phyloP scores from a whole-genome alignment of 2,113 vertebrate species.

The Cyanoramphus novaezelandiae region DNA sequence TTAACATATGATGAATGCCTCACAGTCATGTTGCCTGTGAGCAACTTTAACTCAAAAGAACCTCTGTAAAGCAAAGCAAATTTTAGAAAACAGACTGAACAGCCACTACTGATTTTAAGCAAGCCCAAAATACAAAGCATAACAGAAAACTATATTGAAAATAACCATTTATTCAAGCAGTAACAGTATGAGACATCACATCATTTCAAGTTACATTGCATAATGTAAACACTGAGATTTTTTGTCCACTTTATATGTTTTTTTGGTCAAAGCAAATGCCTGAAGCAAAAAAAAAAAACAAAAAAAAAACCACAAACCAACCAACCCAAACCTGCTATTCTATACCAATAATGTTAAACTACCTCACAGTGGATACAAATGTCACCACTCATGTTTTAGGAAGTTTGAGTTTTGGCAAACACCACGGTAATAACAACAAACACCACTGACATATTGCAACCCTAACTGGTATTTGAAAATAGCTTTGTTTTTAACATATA shows the following conservation, averaged over 20 bases:
- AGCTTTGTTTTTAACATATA: not conserved
- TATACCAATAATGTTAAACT: rapidly evolving
- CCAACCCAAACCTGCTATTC: not conserved
- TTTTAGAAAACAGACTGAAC: not conserved
- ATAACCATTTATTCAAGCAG: not conserved
- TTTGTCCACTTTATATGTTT: not conserved
- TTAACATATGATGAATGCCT: not conserved
- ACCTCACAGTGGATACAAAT: rapidly evolving
- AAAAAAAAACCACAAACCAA: no score
- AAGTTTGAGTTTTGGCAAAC: not conserved
- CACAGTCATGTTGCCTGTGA: not conserved
- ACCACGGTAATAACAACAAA: rapidly evolving
- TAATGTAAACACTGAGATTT: not conserved
- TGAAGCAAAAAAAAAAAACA: not conserved
- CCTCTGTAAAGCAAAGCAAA: rapidly evolving
- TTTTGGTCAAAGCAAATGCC: not conserved
- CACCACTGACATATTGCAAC: not conserved
- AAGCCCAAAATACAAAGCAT: not conserved
- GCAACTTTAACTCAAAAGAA: not conserved
- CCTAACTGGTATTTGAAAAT: rapidly evolving
- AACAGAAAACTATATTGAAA: not conserved
- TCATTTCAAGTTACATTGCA: not conserved
- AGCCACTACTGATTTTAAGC: rapidly evolving
- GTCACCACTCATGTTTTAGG: not conserved
- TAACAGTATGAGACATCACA: not conserved